These are phyloP conservation scores for Lucilia cuprina DNA, from an alignment of 1,140 invertebrate genomes.

Conservation along the genomic window DNA sequence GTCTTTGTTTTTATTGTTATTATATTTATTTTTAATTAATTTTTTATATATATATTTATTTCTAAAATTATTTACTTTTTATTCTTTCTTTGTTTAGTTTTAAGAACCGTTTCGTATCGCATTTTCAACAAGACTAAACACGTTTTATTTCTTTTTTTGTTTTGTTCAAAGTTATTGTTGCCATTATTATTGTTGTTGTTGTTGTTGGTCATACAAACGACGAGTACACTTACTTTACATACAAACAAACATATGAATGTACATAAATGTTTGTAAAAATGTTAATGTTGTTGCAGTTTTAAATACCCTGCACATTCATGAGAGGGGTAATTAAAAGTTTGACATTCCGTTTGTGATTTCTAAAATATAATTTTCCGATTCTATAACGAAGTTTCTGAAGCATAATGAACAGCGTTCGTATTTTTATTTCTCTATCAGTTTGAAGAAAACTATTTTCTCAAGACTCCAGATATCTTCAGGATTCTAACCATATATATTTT, in stretches of 20 bases:
- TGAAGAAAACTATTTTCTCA: too few relatives aligned
- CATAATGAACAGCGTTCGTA: too few relatives aligned
- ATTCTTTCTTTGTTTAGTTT: background rate
- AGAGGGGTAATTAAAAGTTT: too few relatives aligned
- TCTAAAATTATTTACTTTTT: background rate
- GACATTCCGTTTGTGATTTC: too few relatives aligned
- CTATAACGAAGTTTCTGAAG: too few relatives aligned
- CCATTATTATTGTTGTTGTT: background rate
- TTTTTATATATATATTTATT: background rate
- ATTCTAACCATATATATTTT: too few relatives aligned
- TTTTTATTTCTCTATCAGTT: too few relatives aligned
- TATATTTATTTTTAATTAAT: background rate
- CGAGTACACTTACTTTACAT: background rate
- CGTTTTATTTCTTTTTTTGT: constrained; percentile 13
- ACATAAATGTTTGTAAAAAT: background rate
- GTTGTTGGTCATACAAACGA: background rate
- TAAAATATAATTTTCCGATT: too few relatives aligned
- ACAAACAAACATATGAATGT: too few relatives aligned
- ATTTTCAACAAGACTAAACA: constrained; percentile 27
- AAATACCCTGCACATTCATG: too few relatives aligned
- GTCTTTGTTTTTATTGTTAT: background rate
- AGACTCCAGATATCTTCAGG: too few relatives aligned
- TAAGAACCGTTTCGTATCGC: constrained; percentile 28
- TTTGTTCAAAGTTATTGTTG: background rate
- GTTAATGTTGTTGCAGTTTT: background rate